These are phyloP conservation scores for Reinhardtius hippoglossoides DNA, from an alignment of 2,113 vertebrate genomes.

Conservation along the genomic window DNA sequence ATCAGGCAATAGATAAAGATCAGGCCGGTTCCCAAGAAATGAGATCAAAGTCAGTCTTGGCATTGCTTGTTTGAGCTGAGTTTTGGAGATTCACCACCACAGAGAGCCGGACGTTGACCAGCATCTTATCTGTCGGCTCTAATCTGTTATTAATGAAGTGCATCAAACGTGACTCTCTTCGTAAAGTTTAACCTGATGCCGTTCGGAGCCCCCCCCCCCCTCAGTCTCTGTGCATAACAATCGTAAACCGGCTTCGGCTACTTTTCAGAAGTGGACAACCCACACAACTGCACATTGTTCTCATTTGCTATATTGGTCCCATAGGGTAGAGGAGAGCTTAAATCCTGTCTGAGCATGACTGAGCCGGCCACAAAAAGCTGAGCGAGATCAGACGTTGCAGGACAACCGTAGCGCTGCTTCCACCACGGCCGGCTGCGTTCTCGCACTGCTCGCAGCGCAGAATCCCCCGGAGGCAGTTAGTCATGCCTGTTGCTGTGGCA, in stretches of 20 bases:
- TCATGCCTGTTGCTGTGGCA: conserved; percentile 50
- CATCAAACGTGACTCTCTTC: not conserved
- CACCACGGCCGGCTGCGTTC: conserved; percentile 24
- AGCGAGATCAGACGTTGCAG: conserved; percentile 51
- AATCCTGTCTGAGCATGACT: conserved; percentile 68
- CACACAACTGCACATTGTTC: conserved; percentile 59
- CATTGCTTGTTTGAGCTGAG: conserved; percentile 11
- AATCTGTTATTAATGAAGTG: conserved; percentile 19
- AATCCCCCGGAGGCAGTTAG: conserved; percentile 46
- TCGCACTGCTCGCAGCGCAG: conserved; percentile 12
- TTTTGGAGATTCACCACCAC: conserved; percentile 6
- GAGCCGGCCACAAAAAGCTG: conserved; percentile 57
- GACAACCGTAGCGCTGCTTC: conserved; percentile 29
- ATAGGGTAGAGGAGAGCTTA: conserved; percentile 45
- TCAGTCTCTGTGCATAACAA: conserved; percentile 4
- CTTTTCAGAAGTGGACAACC: conserved; percentile 36
- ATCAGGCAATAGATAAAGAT: conserved; percentile 50
- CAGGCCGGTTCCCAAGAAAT: conserved; percentile 10
- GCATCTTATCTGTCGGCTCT: conserved; percentile 19
- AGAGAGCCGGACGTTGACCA: conserved; percentile 18
- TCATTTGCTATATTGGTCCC: conserved; percentile 64
- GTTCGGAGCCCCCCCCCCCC: conserved; percentile 18
- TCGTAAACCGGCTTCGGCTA: conserved; percentile 43
- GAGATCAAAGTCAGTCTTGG: conserved; percentile 41
- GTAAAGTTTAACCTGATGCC: conserved; percentile 9